Conservation (phyloP, 2,113 vertebrate genomes). For the Arothron firmamentum region DNA sequence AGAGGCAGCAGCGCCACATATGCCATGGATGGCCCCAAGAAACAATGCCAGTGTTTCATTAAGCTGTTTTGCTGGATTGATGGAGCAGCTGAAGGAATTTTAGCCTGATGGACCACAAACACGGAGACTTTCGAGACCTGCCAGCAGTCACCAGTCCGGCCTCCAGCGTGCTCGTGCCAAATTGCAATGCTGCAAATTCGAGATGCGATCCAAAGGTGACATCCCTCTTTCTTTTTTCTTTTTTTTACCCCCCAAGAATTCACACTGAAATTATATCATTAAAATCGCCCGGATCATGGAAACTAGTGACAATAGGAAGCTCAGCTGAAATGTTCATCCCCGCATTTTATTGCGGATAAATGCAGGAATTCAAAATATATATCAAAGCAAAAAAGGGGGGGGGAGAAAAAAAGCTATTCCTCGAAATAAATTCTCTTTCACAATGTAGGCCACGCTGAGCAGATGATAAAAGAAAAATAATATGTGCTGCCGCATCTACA, state of each 20-base stretch:
- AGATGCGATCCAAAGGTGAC: slow-evolving; percentile 1
- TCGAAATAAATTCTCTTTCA: no score
- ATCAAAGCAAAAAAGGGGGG: slow-evolving; percentile 22
- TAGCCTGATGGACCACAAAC: slow-evolving; percentile 58
- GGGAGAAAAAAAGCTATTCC: background rate
- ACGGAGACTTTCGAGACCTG: slow-evolving; percentile 56
- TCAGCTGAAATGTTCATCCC: slow-evolving; percentile 18
- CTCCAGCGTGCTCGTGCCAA: slow-evolving; percentile 14
- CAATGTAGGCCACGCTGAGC: background rate
- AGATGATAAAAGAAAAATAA: slow-evolving; percentile 27
- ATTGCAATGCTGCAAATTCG: slow-evolving; percentile 13
- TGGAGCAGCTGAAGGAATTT: slow-evolving; percentile 61
- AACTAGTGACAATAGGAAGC: slow-evolving; percentile 22
- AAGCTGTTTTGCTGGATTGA: slow-evolving; percentile 54
- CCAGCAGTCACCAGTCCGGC: slow-evolving; percentile 56
- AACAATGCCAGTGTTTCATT: slow-evolving; percentile 67
- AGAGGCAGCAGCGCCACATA: slow-evolving; percentile 67
- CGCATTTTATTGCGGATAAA: slow-evolving; percentile 27
- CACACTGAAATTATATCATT: no score
- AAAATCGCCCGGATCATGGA: slow-evolving; percentile 4
- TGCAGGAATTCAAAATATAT: slow-evolving; percentile 3
- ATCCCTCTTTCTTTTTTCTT: no score
- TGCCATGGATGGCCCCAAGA: slow-evolving; percentile 64
- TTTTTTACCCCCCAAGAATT: no score
- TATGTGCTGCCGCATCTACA: slow-evolving; percentile 37